Evolutionary conservation across 2,113 vertebrate genomes (phyloP).

Genomic region (Lampris incognitus): DNA sequence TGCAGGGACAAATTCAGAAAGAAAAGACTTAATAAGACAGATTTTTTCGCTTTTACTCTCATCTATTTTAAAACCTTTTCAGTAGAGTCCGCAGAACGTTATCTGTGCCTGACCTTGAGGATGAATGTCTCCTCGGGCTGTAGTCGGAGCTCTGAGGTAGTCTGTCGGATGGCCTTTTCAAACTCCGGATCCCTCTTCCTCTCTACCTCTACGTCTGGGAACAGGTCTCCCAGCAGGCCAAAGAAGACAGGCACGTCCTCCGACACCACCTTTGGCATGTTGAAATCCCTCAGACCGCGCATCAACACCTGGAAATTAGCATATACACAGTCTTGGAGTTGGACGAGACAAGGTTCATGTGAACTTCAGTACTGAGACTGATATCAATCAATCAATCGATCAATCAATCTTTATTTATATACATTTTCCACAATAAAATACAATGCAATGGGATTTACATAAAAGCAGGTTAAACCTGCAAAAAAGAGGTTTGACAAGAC

Average conservation of each 20-base stretch:
- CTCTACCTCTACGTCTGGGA: constrained; percentile 85
- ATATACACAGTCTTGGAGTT: not conserved
- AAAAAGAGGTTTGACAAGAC: not conserved
- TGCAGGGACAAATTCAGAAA: too few species aligned
- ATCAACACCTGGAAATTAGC: constrained; percentile 82
- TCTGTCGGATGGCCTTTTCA: constrained; percentile 85
- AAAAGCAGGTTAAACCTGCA: not conserved
- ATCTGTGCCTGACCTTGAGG: constrained; percentile 83
- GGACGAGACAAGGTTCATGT: too few species aligned
- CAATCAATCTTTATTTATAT: too few species aligned
- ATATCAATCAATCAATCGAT: too few species aligned
- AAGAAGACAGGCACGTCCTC: constrained; percentile 87
- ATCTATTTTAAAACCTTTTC: not conserved
- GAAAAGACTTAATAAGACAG: too few species aligned
- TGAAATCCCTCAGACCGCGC: constrained; percentile 88
- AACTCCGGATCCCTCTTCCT: constrained; percentile 82
- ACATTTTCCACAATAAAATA: too few species aligned
- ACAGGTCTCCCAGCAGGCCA: constrained; percentile 87
- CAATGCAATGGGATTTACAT: too few species aligned
- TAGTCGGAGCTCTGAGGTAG: constrained; percentile 84
- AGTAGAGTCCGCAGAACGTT: not conserved
- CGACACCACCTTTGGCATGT: constrained; percentile 87
- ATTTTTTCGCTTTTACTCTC: not conserved
- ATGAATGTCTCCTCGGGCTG: constrained; percentile 90
- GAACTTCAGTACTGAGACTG: too few species aligned